phyloP scores from a whole-genome alignment of 1,140 invertebrate genomes.

The Sycophaga agraensis region DNA sequence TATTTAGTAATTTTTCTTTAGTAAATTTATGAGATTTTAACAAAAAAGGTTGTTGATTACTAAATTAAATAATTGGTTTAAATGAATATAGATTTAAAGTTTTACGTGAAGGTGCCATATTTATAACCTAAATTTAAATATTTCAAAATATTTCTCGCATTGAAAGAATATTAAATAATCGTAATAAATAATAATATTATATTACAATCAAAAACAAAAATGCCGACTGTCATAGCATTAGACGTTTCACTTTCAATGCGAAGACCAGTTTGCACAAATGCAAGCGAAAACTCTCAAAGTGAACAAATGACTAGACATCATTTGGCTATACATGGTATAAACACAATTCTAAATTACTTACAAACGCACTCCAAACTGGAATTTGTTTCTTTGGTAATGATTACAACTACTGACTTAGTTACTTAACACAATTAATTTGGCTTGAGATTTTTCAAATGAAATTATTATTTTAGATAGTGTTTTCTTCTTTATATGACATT shows the following conservation, averaged over 20 bases:
- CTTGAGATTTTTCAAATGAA: neutral
- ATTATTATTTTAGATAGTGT: slow-evolving; percentile 64
- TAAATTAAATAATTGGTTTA: neutral
- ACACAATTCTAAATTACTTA: slow-evolving; percentile 82
- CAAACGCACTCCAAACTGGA: slow-evolving; percentile 81
- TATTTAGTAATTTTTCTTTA: no score
- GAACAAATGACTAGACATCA: slow-evolving; percentile 64
- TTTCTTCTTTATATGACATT: slow-evolving; percentile 79
- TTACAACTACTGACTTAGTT: neutral
- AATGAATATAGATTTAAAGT: neutral
- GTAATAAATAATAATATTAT: no score
- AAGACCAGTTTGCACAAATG: slow-evolving; percentile 63
- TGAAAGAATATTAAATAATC: neutral
- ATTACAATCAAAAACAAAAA: slow-evolving; percentile 52
- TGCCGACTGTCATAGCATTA: slow-evolving; percentile 78
- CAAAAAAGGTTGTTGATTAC: no score
- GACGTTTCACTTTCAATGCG: slow-evolving; percentile 81
- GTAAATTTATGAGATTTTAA: no score
- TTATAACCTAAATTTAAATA: neutral
- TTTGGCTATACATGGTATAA: slow-evolving; percentile 82
- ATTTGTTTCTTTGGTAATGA: slow-evolving; percentile 83
- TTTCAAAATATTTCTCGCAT: neutral
- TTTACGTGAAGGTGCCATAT: neutral
- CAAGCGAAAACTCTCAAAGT: slow-evolving; percentile 50
- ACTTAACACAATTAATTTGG: neutral